phyloP scores from a whole-genome alignment of 2,113 vertebrate species.

The Pomatostomus ruficeps region DNA sequence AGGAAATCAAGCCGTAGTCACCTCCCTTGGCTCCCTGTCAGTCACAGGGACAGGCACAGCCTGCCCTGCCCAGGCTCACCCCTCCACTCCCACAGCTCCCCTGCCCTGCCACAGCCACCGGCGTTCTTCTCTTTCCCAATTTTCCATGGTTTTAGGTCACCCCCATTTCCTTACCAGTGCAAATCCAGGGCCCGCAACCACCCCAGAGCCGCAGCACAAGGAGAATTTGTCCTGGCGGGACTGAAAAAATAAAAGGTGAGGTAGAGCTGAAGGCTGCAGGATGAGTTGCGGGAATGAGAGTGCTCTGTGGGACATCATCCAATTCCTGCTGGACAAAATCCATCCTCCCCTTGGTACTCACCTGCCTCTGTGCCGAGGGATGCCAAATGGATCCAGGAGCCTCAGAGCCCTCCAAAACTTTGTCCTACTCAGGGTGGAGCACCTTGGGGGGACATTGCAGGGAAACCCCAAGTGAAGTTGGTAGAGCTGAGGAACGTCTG shows the following conservation, averaged over 20 bases:
- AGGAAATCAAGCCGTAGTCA: background rate
- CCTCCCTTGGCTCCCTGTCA: background rate
- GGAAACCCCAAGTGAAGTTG: background rate
- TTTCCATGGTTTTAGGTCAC: background rate
- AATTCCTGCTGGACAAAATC: constrained; percentile 46
- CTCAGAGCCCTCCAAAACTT: background rate
- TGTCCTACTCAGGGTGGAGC: rapidly evolving
- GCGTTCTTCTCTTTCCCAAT: rapidly evolving
- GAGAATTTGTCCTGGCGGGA: constrained; percentile 16
- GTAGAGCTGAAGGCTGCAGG: constrained; percentile 16
- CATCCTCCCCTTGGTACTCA: background rate
- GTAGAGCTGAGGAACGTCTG: background rate
- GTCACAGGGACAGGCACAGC: background rate
- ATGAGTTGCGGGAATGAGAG: constrained; percentile 55
- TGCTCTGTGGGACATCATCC: constrained; percentile 59
- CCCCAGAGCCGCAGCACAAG: background rate
- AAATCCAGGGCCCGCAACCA: background rate
- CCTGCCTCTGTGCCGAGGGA: background rate
- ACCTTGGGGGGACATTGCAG: rapidly evolving
- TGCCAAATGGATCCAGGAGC: background rate
- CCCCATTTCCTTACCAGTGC: background rate
- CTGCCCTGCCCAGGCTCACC: background rate
- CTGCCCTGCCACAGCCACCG: background rate
- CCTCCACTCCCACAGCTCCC: background rate
- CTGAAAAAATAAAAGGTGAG: background rate